Base-by-base conservation (phyloP, 2,113 vertebrate species). In the Vulpes vulpes region DNA sequence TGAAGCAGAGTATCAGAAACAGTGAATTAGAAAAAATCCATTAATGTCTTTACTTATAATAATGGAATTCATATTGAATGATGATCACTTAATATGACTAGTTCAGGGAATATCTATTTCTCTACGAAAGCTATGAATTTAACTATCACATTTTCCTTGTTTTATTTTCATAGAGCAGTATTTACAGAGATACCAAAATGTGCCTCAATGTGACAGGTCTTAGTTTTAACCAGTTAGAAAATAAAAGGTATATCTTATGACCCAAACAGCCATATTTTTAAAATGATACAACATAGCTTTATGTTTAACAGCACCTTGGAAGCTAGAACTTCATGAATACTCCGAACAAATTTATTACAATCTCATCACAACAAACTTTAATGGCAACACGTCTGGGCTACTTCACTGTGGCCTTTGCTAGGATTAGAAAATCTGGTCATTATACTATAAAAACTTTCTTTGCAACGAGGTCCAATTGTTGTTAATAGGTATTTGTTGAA, bases 41-140 rank as follows among this genome's bases (percentile, higher is more conserved):
- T 91, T 80, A 53, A 30, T 55, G 64, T 69, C 59, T 96, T 97
- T 93, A 91, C 83, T 97, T 96, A 97, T 97, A 98, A 94, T 94
- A 97, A 43, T 98, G 97, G 93, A 97, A 98, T 98, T 98, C 85
- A 93, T 82, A 93, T 82, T 78, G 97, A 97, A 96, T 97, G 95
- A 97, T 96, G 98, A 98, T 94, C 97, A 84, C 95, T 98, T 98
- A 78, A 73, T 98, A 97, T 98, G 97, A 98, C 97, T 97, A 99
- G 98, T 98, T 99, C 98, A 99, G 98, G 98, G 99, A 99, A 98
- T 99, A 99, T 98, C 98, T 99, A 99, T 98, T 99, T 99, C 99
- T 99, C 98, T 99, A 98, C 98, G 98, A 98, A 99, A 98, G 98
- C 95, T 98, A 98, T 97, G 95, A 98, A 98, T 98, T 97, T 98